Evolutionary conservation across 2,888 invertebrate genomes (phyloP).

Genomic region (Epirrhoe alternata): DNA sequence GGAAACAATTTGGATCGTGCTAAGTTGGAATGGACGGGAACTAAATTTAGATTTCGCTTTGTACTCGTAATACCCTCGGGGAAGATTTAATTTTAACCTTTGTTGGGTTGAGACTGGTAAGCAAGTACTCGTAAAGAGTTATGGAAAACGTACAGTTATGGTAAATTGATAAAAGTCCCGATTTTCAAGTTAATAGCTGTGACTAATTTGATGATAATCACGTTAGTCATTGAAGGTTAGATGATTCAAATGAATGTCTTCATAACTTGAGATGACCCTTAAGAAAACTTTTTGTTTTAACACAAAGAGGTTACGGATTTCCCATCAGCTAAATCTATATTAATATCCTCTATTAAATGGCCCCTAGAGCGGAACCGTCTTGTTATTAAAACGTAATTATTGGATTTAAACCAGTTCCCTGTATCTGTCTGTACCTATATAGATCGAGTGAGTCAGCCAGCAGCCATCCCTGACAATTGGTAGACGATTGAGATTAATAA

Average conservation of each 20-base stretch:
- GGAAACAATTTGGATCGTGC: constrained; percentile 13
- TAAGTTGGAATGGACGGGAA: not conserved
- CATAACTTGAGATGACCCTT: not conserved
- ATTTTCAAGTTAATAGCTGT: too few relatives aligned
- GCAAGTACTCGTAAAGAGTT: not conserved
- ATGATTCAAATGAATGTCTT: not conserved
- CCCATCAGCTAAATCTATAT: constrained; percentile 38
- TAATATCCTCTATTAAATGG: constrained; percentile 37
- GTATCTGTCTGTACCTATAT: constrained; percentile 21
- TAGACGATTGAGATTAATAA: not conserved
- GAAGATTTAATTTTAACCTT: not conserved
- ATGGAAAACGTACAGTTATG: not conserved
- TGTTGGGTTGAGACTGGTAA: not conserved
- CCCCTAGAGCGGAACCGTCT: constrained; percentile 36
- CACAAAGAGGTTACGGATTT: constrained; percentile 34
- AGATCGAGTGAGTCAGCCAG: constrained; percentile 20
- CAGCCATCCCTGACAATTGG: constrained; percentile 1
- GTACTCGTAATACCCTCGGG: constrained; percentile 1
- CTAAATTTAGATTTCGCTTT: not conserved
- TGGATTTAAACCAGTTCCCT: constrained; percentile 32
- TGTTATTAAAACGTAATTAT: constrained; percentile 42
- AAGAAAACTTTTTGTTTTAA: constrained; percentile 28
- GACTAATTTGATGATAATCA: too few relatives aligned
- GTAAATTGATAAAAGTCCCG: not conserved
- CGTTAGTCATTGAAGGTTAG: not conserved